Base-by-base conservation (phyloP, 2,888 invertebrate genomes). In the Allophyes oxyacanthae region DNA sequence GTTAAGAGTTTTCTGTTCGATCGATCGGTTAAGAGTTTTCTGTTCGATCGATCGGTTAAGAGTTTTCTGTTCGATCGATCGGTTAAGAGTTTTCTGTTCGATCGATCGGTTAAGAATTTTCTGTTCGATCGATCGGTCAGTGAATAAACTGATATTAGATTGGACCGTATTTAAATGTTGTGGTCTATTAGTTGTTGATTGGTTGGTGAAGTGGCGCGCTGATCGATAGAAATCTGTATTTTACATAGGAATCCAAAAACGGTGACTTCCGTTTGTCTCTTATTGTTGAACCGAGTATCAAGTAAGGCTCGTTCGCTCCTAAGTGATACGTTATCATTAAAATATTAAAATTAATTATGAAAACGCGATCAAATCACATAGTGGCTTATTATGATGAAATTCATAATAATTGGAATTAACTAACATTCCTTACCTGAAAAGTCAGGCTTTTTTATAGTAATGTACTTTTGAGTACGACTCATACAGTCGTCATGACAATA, bases 311-410 rank as follows among this genome's bases (percentile, higher is more conserved):
- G n/a, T n/a, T n/a, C n/a, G 33, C 37, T 37, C 7, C 10, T 41
- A 0, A 45, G 33, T 28, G 5, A 36, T n/a, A n/a, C n/a, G n/a
- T n/a, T n/a, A n/a, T n/a, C n/a, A n/a, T 20, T 3, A 4, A 20
- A 20, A 20, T 3, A 20, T 3, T 32, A 6, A 30, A 30, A 38
- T 45, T 25, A 7, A 37, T 11, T 6, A 45, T n/a, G 25, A 59
- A 26, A n/a, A 42, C 30, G 15, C 49, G 55, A 65, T 65, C 51
- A 66, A 66, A 60, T 25, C 49, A 54, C 32, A 30, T 50, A n/a
- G 56, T 49, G 48, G 33, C 63, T 49, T 56, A 63, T 55, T 44
- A 54, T 45, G 8, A 8, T 30, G 9, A 26, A 28, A 38, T 45
- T 58, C 41, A 45, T 6, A 11, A 32, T 53, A 5, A 30, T 10